Conservation (phyloP, 1,140 invertebrate genomes). For the Pemphigus obesinymphae region DNA sequence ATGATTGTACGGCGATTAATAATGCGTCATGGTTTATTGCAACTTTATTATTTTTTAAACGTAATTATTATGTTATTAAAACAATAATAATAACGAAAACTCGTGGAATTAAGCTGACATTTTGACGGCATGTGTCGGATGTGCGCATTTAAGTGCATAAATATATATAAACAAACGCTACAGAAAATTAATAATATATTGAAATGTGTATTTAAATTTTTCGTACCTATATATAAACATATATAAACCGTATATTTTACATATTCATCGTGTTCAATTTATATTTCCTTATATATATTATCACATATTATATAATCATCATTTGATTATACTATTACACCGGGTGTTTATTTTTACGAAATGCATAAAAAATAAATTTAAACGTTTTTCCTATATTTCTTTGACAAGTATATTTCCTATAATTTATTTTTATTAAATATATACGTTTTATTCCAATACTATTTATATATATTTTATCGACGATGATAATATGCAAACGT, state of each 20-base stretch:
- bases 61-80: not conserved
- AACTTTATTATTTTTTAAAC: not conserved
- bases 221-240: not conserved
- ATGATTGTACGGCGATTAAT: not conserved
- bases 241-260: not conserved
- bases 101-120: not conserved
- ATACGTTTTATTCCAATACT: too few relatives aligned
- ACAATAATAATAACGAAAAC: not conserved
- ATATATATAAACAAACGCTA: not conserved
- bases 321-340: too few relatives aligned
- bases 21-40: too few relatives aligned
- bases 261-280: not conserved
- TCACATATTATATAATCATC: too few relatives aligned
- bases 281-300: too few relatives aligned
- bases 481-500: not conserved
- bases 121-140: not conserved
- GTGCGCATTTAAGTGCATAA: not conserved
- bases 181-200: not conserved
- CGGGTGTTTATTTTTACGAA: not conserved
- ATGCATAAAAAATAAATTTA: too few relatives aligned
- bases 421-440: not conserved
- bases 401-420: not conserved
- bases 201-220: not conserved
- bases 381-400: not conserved
- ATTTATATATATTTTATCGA: too few relatives aligned